Evolutionary conservation across 2,888 invertebrate species (phyloP).

Genomic region (Neelides folsomi): DNA sequence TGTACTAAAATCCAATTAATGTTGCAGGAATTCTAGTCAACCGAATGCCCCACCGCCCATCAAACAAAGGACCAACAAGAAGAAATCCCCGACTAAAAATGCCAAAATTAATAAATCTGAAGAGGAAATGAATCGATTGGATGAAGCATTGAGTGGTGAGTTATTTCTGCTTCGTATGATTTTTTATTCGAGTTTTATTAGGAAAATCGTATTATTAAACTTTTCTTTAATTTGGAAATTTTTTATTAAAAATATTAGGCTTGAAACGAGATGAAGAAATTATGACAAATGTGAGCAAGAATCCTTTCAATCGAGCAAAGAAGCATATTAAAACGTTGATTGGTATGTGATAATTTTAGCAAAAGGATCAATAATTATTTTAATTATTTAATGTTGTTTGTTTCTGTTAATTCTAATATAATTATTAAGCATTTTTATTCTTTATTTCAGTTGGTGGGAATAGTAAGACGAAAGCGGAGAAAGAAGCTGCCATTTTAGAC

Average conservation of each 20-base stretch:
- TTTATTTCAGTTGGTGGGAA: conserved; percentile 10
- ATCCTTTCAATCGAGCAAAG: conserved; percentile 40
- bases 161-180: no score
- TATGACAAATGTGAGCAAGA: conserved; percentile 27
- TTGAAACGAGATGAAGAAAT: background rate
- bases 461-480: conserved; percentile 3
- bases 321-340: conserved; percentile 40
- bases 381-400: background rate
- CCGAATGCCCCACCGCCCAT: conserved; percentile 14
- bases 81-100: conserved; percentile 24
- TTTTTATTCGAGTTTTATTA: no score
- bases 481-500: conserved; percentile 29
- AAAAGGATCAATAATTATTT: no score
- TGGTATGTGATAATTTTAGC: conserved; percentile 24
- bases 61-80: conserved; percentile 18
- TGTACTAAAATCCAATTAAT: background rate
- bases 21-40: conserved; percentile 19
- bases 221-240: no score
- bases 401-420: background rate
- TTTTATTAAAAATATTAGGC: no score
- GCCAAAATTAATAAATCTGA: conserved; percentile 17
- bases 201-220: no score
- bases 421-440: background rate
- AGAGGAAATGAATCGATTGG: conserved; percentile 11
- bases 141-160: conserved; percentile 1